Evolutionary conservation across 1,140 invertebrate genomes (phyloP).

Genomic region (Euglossa dilemma): DNA sequence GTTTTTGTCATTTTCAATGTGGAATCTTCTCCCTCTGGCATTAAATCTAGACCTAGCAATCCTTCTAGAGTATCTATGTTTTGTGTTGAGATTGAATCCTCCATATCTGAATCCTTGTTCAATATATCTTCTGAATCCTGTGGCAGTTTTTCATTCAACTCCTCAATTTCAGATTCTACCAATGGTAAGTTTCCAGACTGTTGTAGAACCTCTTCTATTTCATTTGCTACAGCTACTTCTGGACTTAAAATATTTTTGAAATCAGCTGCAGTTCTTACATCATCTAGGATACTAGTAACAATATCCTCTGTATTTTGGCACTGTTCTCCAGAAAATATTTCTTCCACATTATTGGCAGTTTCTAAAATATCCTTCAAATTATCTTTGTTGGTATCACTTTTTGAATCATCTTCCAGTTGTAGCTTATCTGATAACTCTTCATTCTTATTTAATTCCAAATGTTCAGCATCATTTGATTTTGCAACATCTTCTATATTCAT

Average conservation of each 20-base stretch:
- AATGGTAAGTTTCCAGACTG: slow-evolving; percentile 23
- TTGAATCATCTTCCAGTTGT: slow-evolving; percentile 24
- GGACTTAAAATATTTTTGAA: slow-evolving; percentile 58
- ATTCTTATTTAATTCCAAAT: slow-evolving; percentile 26
- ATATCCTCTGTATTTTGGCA: slow-evolving; percentile 59
- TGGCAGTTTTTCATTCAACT: slow-evolving; percentile 55
- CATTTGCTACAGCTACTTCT: slow-evolving; percentile 43
- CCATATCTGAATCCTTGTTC: slow-evolving; percentile 48
- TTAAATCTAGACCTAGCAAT: slow-evolving; percentile 63
- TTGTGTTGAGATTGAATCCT: slow-evolving; percentile 48
- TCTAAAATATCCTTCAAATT: slow-evolving; percentile 27
- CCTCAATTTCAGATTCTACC: slow-evolving; percentile 34
- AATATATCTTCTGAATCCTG: slow-evolving; percentile 44
- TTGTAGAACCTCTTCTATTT: slow-evolving; percentile 29
- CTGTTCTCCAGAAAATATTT: slow-evolving; percentile 48
- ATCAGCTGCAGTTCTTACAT: slow-evolving; percentile 49
- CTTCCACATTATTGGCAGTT: slow-evolving; percentile 9
- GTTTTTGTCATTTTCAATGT: slow-evolving; percentile 44
- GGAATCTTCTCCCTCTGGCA: slow-evolving; percentile 56
- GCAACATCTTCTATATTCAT: background rate
- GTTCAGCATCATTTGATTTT: background rate
- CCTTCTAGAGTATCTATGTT: slow-evolving; percentile 66
- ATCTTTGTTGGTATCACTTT: slow-evolving; percentile 16
- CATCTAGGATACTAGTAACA: slow-evolving; percentile 54
- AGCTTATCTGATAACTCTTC: background rate